Conservation (phyloP, 30 jellyfish, hydroid and myxozoan genomes). For the Pseudorhiza aurosa region DNA sequence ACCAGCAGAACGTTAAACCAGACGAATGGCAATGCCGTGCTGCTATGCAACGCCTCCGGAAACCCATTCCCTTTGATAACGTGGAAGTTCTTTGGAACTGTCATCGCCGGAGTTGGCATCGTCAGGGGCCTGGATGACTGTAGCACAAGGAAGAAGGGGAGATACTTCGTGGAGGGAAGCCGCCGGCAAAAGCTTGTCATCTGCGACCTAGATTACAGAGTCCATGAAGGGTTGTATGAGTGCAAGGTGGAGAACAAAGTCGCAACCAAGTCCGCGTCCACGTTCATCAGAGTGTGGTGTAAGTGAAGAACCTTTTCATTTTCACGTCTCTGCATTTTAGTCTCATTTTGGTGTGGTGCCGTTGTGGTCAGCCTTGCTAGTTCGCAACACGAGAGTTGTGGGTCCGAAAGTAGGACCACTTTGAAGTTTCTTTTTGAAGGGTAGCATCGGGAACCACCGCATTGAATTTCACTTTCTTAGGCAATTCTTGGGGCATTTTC, state of each 20-base stretch:
- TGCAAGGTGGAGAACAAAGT: conserved; percentile 69
- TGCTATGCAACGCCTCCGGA: conserved; percentile 77
- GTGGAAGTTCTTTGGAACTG: conserved; percentile 47
- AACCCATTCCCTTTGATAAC: conserved; percentile 77
- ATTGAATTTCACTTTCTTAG: no score
- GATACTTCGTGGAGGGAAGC: conserved; percentile 16
- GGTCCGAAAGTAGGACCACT: no score
- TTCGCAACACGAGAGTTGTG: no score
- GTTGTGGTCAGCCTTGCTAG: no score
- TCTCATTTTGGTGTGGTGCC: no score
- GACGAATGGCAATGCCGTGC: not conserved
- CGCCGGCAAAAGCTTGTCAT: conserved; percentile 21
- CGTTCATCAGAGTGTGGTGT: conserved; percentile 26
- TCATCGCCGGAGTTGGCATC: not conserved
- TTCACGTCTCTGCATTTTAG: no score
- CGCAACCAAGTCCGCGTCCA: not conserved
- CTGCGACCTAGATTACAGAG: conserved; percentile 54
- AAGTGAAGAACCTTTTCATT: no score
- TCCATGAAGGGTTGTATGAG: conserved; percentile 70
- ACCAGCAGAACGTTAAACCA: conserved; percentile 37
- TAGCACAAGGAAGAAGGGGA: conserved; percentile 43
- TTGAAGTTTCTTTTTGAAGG: no score
- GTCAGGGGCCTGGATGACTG: conserved; percentile 40
- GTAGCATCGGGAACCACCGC: no score
- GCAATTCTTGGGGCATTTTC: no score